Conservation (phyloP, 2,888 invertebrate species). For the Eristalis intricaria region DNA sequence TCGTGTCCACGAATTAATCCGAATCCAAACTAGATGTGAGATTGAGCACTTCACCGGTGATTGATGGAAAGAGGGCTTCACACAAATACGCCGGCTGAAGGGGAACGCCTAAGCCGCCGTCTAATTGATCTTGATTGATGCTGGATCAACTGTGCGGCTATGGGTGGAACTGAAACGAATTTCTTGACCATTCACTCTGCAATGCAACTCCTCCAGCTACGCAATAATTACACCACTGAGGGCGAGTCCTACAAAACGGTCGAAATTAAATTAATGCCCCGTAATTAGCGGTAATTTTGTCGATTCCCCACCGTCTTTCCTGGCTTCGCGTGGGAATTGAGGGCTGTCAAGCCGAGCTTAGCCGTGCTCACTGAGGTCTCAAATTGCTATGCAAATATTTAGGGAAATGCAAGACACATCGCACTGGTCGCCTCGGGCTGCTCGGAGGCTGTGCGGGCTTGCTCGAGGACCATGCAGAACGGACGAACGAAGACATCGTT, state of each 20-base stretch:
- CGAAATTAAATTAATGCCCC: slow-evolving; percentile 69
- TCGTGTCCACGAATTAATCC: slow-evolving; percentile 57
- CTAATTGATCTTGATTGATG: slow-evolving; percentile 68
- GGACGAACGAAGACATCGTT: neutral
- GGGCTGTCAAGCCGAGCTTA: slow-evolving; percentile 14
- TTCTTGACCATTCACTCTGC: slow-evolving; percentile 59
- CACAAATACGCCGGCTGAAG: slow-evolving; percentile 37
- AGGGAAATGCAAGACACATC: slow-evolving; percentile 26
- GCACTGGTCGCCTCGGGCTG: neutral
- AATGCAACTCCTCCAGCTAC: slow-evolving; percentile 62
- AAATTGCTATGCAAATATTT: slow-evolving; percentile 65
- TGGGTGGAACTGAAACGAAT: slow-evolving; percentile 58
- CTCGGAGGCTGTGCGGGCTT: neutral
- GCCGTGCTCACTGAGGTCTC: slow-evolving; percentile 1
- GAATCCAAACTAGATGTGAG: slow-evolving; percentile 54
- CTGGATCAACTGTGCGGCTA: slow-evolving; percentile 48
- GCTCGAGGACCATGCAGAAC: neutral
- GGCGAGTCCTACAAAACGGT: slow-evolving; percentile 60
- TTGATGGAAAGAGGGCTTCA: slow-evolving; percentile 57
- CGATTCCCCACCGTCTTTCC: neutral
- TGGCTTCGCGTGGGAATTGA: slow-evolving; percentile 19
- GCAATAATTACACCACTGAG: slow-evolving; percentile 63
- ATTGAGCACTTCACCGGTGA: slow-evolving; percentile 63
- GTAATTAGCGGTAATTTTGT: slow-evolving; percentile 68
- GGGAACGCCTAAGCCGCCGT: slow-evolving; percentile 41